Evolutionary conservation across 2,113 vertebrate species (phyloP).

Genomic region (Castor canadensis): DNA sequence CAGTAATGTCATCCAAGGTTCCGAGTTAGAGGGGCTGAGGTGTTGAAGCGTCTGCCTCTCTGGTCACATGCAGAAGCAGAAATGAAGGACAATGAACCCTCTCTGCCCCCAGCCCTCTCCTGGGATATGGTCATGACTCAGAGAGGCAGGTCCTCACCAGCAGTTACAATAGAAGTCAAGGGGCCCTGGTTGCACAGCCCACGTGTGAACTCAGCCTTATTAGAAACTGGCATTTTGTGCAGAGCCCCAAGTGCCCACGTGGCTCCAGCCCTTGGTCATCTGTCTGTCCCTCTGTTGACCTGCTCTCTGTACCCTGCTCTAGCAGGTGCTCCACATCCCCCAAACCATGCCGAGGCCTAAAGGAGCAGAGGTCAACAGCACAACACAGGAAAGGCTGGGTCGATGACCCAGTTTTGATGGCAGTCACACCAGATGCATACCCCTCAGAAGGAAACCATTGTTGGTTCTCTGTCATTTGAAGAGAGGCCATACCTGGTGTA

Average conservation of each 20-base stretch:
- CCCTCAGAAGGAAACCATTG: rapidly evolving
- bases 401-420: not conserved
- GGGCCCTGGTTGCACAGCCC: not conserved
- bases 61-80: not conserved
- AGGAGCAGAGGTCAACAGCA: not conserved
- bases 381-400: not conserved
- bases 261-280: rapidly evolving
- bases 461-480: not conserved
- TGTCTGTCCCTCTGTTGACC: not conserved
- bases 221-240: not conserved
- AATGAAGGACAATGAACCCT: not conserved
- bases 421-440: not conserved
- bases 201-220: not conserved
- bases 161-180: not conserved
- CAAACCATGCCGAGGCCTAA: not conserved
- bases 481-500: not conserved
- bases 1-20: not conserved
- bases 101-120: not conserved
- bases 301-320: not conserved
- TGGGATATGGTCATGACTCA: not conserved
- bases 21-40: not conserved
- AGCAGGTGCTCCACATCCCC: not conserved
- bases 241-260: not conserved
- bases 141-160: rapidly evolving
- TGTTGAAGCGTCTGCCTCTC: not conserved